phyloP scores from a whole-genome alignment of 2,113 vertebrate genomes.

The Sylvilagus bachmani region DNA sequence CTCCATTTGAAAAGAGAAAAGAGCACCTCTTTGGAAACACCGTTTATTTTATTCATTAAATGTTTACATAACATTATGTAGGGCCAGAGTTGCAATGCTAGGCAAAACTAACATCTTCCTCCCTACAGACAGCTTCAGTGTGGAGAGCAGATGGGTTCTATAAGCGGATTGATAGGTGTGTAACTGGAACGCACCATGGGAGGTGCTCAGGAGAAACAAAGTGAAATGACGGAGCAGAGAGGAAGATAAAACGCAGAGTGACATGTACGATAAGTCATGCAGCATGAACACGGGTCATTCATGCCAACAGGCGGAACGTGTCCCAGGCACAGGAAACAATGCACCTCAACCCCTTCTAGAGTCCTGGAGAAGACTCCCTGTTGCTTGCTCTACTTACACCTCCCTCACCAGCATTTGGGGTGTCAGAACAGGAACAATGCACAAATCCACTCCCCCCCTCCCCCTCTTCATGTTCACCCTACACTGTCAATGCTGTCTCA shows the following conservation, averaged over 20 bases:
- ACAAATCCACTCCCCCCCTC: fast-evolving
- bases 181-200: not conserved
- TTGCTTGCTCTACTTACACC: not conserved
- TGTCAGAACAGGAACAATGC: not conserved
- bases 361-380: not conserved
- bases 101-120: not conserved
- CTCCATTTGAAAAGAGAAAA: not conserved
- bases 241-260: not conserved
- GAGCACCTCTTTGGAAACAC: not conserved
- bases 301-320: not conserved
- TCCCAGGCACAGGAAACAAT: not conserved
- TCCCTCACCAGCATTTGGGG: not conserved
- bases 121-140: not conserved
- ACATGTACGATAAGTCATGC: not conserved
- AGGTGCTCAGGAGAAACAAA: not conserved
- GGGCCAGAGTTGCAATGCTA: not conserved
- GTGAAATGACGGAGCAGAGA: not conserved
- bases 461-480: not conserved
- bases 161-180: too few species aligned
- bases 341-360: not conserved
- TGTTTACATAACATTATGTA: not conserved
- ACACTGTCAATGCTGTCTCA: not conserved
- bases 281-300: not conserved
- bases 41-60: not conserved
- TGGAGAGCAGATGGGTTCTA: not conserved